Conservation (phyloP, 1,140 invertebrate genomes). For the Brachystomella parvula region DNA sequence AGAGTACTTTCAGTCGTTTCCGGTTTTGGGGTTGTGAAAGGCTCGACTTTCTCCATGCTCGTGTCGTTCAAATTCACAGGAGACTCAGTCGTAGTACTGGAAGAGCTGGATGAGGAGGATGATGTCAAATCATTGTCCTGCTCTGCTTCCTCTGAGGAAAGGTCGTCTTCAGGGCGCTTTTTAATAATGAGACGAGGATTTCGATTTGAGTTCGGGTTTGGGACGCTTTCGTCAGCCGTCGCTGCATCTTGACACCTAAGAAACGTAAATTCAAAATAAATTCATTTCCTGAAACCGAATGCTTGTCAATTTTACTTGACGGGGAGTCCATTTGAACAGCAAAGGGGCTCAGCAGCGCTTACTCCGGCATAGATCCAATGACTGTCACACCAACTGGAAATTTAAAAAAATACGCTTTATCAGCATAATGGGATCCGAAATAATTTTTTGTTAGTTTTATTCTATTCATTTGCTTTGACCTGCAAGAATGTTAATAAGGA, state of each 20-base stretch:
- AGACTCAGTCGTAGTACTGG: neutral
- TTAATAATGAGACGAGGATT: slow-evolving; percentile 35
- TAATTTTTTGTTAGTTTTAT: too few relatives aligned
- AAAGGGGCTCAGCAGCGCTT: slow-evolving; percentile 32
- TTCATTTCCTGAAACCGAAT: too few relatives aligned
- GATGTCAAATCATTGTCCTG: slow-evolving; percentile 10
- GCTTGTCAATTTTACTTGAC: slow-evolving; percentile 15
- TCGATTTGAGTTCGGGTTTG: slow-evolving; percentile 9
- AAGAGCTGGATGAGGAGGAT: neutral
- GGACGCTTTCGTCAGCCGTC: neutral
- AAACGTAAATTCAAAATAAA: too few relatives aligned
- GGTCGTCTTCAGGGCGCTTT: slow-evolving; percentile 30
- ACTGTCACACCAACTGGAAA: slow-evolving; percentile 34
- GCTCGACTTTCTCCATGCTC: slow-evolving; percentile 21
- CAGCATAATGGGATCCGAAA: too few relatives aligned
- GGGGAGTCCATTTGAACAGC: slow-evolving; percentile 25
- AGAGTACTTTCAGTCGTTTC: slow-evolving; percentile 22
- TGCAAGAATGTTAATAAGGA: too few relatives aligned
- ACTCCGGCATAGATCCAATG: slow-evolving; percentile 38
- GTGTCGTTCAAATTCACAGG: neutral
- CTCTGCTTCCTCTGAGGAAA: slow-evolving; percentile 27
- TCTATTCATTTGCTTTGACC: too few relatives aligned
- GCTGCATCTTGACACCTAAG: neutral
- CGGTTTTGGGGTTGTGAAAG: neutral
- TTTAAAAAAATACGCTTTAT: too few relatives aligned